phyloP scores from a whole-genome alignment of 2,888 invertebrate species.

The Ischnus inquisitorius region DNA sequence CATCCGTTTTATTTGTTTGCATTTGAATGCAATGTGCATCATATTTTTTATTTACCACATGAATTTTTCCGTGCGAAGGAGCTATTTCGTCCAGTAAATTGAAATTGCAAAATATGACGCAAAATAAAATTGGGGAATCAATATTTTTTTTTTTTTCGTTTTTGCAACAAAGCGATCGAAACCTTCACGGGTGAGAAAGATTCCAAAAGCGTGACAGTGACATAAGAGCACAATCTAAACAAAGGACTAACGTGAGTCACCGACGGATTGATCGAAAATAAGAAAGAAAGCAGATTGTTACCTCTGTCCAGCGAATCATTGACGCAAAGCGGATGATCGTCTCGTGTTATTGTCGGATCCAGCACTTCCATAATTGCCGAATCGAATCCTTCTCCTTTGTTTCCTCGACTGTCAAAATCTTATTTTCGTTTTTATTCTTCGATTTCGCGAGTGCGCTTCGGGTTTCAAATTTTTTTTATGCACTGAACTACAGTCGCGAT shows the following conservation, averaged over 20 bases:
- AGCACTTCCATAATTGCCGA: conserved; percentile 80
- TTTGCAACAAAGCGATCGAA: neutral
- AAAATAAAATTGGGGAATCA: too few species aligned
- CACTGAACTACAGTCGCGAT: neutral
- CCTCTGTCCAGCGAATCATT: conserved; percentile 82
- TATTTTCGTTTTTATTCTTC: conserved; percentile 17
- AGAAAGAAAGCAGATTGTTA: conserved; percentile 60
- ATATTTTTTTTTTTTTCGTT: neutral
- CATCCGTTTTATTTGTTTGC: too few species aligned
- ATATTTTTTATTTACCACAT: too few species aligned
- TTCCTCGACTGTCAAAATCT: conserved; percentile 15
- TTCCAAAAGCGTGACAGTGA: conserved; percentile 30
- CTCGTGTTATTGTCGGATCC: conserved; percentile 82
- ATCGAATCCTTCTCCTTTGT: conserved; percentile 11
- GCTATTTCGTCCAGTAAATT: too few species aligned
- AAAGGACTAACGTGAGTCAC: neutral
- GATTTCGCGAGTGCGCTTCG: neutral
- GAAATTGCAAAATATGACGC: too few species aligned
- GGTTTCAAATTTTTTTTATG: neutral
- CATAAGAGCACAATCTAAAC: conserved; percentile 29
- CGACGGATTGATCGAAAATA: conserved; percentile 1
- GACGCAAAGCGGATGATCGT: conserved; percentile 82
- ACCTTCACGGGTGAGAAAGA: neutral
- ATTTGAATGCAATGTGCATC: too few species aligned
- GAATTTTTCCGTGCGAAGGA: too few species aligned